These are phyloP conservation scores for Polydrusus pterygomalis DNA, from an alignment of 2,888 invertebrate species.

Conservation along the genomic window DNA sequence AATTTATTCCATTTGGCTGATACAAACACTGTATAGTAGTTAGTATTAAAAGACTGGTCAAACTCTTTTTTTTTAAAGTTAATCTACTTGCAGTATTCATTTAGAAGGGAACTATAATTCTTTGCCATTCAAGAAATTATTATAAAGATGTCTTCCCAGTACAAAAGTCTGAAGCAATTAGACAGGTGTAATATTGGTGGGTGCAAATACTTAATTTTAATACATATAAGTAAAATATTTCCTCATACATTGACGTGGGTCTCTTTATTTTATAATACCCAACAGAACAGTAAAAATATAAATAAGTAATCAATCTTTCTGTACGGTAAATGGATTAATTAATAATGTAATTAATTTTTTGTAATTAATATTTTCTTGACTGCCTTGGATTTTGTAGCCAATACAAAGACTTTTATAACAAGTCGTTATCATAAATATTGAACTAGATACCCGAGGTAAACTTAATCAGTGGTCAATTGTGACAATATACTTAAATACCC, in stretches of 20 bases:
- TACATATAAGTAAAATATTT: constrained; percentile 3
- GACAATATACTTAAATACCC: too few relatives aligned
- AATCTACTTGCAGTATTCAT: not conserved
- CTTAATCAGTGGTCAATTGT: too few relatives aligned
- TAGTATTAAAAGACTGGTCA: too few relatives aligned
- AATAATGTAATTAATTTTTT: too few relatives aligned
- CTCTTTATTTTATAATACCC: too few relatives aligned
- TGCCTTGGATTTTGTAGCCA: too few relatives aligned
- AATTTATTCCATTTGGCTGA: too few relatives aligned
- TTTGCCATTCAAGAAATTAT: not conserved
- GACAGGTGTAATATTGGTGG: not conserved
- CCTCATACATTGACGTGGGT: not conserved
- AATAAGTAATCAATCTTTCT: not conserved
- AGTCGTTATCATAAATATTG: too few relatives aligned
- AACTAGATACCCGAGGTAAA: too few relatives aligned
- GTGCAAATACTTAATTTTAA: constrained; percentile 13
- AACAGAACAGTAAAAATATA: not conserved
- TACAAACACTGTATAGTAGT: too few relatives aligned
- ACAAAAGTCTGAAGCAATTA: not conserved
- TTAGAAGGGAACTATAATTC: not conserved
- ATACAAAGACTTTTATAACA: too few relatives aligned
- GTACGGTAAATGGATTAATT: not conserved
- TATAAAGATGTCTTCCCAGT: not conserved
- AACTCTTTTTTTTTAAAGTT: not conserved
- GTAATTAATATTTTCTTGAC: too few relatives aligned